Base-by-base conservation (phyloP, 2,113 vertebrate genomes). In the Nerophis ophidion region DNA sequence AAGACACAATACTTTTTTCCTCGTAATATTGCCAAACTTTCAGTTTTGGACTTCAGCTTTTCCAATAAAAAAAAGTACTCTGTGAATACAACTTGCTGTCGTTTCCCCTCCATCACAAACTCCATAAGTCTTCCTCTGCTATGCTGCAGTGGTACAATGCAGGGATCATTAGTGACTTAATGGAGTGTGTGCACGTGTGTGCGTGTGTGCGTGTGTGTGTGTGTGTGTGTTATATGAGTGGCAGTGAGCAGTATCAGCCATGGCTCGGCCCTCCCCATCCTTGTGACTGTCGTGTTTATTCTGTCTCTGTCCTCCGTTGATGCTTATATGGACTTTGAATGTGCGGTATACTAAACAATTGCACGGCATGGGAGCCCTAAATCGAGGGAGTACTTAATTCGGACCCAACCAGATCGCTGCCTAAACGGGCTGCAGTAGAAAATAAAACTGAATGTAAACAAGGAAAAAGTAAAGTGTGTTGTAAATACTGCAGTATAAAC, bases 121-220 rank as follows among this genome's bases (percentile, higher is more conserved):
- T 33, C 44, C 42, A 34, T 42, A 42, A 42, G 16, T 42, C 11
- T 44, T n/a, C 12, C 40, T 44, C 40, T 7, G 16, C 36, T 47
- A 26, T 26, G 44, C 44, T 9, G 52, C 35, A 17, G 35, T 55
- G 33, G 33, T 71, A 77, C 70, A 73, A 78, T 77, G 74, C 75
- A 82, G 67, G 82, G 74, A 81, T 83, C 85, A 85, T 86, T 86
- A 86, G 80, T 62, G 75, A 35, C 71, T 80, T 87, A 86, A 87
- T 84, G 84, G 80, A 83, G 84, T 26, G 26, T 26, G 26, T 26
- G 26, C 19, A 3, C 3, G 19, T 3, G 19, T 26, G 19, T 26
- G 19, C 3, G 19, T 26, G 26, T 26, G 26, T 3, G 26, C 4
- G 26, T 3, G 26, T 26, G 26, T 26, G 26, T 26, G 26, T 26